Evolutionary conservation across 1,140 invertebrate species (phyloP), one percentile per base, ranked within the genome.

Genomic region (Chionoecetes opilio): DNA sequence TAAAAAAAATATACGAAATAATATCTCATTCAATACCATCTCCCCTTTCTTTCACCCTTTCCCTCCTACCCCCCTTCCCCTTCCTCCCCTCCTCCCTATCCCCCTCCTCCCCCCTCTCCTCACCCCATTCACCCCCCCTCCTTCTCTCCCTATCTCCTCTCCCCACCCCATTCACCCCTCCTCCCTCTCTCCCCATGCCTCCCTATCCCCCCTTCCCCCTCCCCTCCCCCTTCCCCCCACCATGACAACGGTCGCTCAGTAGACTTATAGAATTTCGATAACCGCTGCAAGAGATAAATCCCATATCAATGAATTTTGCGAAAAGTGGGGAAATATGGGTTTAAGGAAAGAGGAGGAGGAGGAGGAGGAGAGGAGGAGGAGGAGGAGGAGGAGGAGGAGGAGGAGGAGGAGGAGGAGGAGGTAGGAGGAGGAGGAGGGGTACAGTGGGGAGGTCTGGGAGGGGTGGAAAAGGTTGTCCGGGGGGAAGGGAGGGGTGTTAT

Each of bases 241-340:
- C 63, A 2, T 75, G 63, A 75, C 63, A 75, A 75, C n/a, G 63
- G 63, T 6, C 63, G 63, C 21, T 75, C 63, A 75, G 21, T 17
- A 75, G 63, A 75, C 63, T 75, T 75, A 75, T 5, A 26, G 63
- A 75, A 75, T 75, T 75, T n/a, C 63, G 63, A 75, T 75, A 75
- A 75, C 63, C 63, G 26, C 63, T 75, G 63, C n/a, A 2, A 17
- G 63, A n/a, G 63, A 75, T 75, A 75, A 75, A 75, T 75, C 63
- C 63, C 26, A 26, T 21, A n/a, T 26, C 63, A 26, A 75, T 75
- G 63, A 75, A n/a, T 75, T 75, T 75, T 75, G 21, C n/a, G 63
- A n/a, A 26, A n/a, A 26, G 63, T 5, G 63, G 21, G 63, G n/a
- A 75, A n/a, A n/a, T 17, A 75, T 5, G 63, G 63, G 63, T n/a